Base-by-base conservation (phyloP, 2,888 invertebrate species). In the Sphaerophoria rueppellii region DNA sequence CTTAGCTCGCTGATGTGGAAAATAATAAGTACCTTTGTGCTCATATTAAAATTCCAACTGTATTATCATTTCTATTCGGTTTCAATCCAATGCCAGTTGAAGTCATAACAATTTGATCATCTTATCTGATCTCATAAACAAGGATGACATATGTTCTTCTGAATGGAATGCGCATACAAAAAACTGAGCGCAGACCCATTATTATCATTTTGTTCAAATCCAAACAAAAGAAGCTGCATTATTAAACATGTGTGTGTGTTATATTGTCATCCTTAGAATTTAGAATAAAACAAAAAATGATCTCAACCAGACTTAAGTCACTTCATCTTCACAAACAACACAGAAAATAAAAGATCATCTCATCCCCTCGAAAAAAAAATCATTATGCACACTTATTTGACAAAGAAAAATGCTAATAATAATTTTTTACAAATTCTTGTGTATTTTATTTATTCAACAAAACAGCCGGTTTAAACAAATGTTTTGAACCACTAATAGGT, bases 401-500 rank as follows among this genome's bases (percentile, higher is more conserved):
- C 24, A 40, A 54, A 24, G 40, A 7, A 67, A 67, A 67, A 35
- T 69, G 11, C 35, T 46, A 35, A 52, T 65, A 60, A 40, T 52
- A 50, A 14, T 57, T 34, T 63, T 52, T 50, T 72, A 69, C 73
- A 11, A 11, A 46, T 60, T 50, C 43, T 72, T 72, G 73, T 76
- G 11, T 82, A 73, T 81, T 75, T 71, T 73, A 73, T 73, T 73
- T 76, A 69, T 24, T 57, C 58, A 73, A 63, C 55, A 70, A 82
- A 77, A 77, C 73, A 85, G 85, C 77, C 35, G 82, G 70, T 86
- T 40, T 69, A 67, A 86, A 81, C 76, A 87, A 82, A 40, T 87
- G 87, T 72, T 87, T 87, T 82, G 82, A 86, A 76, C 80, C 82
- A 76, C 78, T 55, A 7, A 79, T 79, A 85, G 87, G 87, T 87